phyloP scores from a whole-genome alignment of 1,140 invertebrate genomes.

The Macrostomum lignano region DNA sequence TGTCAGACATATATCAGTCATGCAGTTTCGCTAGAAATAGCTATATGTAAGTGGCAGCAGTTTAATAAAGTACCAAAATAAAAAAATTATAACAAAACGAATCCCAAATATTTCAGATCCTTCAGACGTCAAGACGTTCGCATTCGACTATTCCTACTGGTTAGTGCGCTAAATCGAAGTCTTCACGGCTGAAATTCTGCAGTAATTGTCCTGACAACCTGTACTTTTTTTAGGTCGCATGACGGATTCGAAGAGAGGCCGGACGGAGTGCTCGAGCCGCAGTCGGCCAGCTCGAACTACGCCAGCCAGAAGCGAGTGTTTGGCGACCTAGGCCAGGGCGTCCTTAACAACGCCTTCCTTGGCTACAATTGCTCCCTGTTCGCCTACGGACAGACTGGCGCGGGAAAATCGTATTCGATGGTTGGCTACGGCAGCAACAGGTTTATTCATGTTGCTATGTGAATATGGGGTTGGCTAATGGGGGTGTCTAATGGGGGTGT shows the following conservation, averaged over 20 bases:
- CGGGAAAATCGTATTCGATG: slow-evolving; percentile 33
- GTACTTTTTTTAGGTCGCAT: slow-evolving; percentile 11
- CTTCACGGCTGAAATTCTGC: not conserved
- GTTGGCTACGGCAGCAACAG: slow-evolving; percentile 14
- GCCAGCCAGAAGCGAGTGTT: slow-evolving; percentile 27
- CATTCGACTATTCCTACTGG: slow-evolving; percentile 3
- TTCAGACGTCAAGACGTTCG: not conserved
- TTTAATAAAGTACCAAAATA: slow-evolving; percentile 20
- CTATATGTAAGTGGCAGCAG: too few species aligned
- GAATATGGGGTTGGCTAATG: too few species aligned
- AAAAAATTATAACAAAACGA: not conserved
- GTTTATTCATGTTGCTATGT: slow-evolving; percentile 7
- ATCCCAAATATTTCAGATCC: slow-evolving; percentile 1
- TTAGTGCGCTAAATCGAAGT: not conserved
- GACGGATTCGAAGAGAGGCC: slow-evolving; percentile 28
- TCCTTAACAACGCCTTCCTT: slow-evolving; percentile 32
- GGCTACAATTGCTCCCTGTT: slow-evolving; percentile 34
- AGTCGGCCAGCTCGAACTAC: slow-evolving; percentile 8
- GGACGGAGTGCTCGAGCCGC: slow-evolving; percentile 23
- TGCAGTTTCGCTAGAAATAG: too few species aligned
- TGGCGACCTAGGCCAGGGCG: slow-evolving; percentile 29
- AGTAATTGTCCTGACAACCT: not conserved
- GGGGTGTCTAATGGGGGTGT: too few species aligned
- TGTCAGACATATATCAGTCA: too few species aligned
- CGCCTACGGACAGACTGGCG: slow-evolving; percentile 35